Conservation (phyloP, 2,888 invertebrate species). For the Tipula vernalis region DNA sequence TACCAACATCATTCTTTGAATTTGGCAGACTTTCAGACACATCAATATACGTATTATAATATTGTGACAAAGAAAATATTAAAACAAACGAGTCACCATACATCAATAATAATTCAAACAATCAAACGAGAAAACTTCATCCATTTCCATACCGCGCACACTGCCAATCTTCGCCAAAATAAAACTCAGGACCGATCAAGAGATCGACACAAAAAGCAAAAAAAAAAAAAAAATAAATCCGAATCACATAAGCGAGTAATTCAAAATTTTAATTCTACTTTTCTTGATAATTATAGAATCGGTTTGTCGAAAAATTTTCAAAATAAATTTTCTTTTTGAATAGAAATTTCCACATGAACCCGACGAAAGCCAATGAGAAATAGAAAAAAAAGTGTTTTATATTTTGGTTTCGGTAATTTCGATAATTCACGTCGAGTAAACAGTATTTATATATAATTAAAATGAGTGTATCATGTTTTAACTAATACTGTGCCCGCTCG, state of each 20-base stretch:
- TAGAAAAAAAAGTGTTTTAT: background rate
- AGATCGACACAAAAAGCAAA: background rate
- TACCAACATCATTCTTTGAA: background rate
- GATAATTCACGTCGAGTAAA: background rate
- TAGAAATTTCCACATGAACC: background rate
- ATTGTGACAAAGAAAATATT: background rate
- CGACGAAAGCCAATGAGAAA: background rate
- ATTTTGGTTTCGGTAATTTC: background rate
- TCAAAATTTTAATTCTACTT: background rate
- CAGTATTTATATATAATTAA: background rate
- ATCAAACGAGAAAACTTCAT: background rate
- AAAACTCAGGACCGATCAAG: background rate
- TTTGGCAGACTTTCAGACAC: background rate
- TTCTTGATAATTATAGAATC: background rate
- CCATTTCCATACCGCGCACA: background rate
- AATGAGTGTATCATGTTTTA: background rate
- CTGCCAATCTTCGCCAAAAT: background rate
- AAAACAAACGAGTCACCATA: background rate
- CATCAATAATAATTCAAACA: background rate
- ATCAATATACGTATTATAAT: background rate
- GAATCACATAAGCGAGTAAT: background rate
- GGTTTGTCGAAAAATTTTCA: background rate
- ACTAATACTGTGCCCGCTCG: background rate
- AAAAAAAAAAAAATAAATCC: background rate
- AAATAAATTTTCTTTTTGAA: background rate